Evolutionary conservation across 2,797 vertebrate genomes (phyloP).

Genomic region (Trematomus bernacchii): DNA sequence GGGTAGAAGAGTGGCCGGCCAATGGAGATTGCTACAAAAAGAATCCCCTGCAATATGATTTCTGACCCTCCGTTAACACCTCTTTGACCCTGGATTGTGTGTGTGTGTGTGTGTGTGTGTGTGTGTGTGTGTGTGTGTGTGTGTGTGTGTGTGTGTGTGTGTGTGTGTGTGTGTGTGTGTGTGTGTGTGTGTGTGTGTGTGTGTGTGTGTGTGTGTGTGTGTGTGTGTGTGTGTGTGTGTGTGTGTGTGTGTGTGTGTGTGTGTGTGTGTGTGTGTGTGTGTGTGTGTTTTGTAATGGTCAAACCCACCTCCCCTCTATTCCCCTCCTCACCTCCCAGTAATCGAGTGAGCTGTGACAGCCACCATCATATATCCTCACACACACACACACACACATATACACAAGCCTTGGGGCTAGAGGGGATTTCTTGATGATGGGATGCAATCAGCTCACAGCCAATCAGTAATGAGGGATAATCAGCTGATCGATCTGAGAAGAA

Average conservation of each 20-base stretch:
- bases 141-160: too few relatives aligned
- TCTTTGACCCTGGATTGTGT: constrained; percentile 68
- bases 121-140: too few relatives aligned
- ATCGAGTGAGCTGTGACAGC: constrained; percentile 84
- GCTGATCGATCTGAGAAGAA: constrained; percentile 88
- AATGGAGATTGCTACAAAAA: constrained; percentile 51
- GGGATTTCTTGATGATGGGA: constrained; percentile 89
- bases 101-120: constrained; percentile 35
- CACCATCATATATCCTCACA: constrained; percentile 67
- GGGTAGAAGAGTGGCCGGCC: constrained; percentile 33
- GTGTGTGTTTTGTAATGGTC: constrained; percentile 52
- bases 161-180: constrained; percentile 46
- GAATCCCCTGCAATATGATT: constrained; percentile 63
- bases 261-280: constrained; percentile 39
- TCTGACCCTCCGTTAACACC: constrained; percentile 57
- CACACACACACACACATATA: constrained; percentile 41
- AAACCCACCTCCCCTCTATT: constrained; percentile 48
- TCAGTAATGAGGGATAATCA: constrained; percentile 94
- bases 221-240: constrained; percentile 28
- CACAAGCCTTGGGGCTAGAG: constrained; percentile 81
- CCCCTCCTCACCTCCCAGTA: constrained; percentile 68
- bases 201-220: constrained; percentile 27
- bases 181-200: constrained; percentile 42
- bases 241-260: constrained; percentile 37
- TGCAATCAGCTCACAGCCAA: constrained; percentile 91